Conservation (phyloP, 2,888 invertebrate species). For the Trypoxylon attenuatum region DNA sequence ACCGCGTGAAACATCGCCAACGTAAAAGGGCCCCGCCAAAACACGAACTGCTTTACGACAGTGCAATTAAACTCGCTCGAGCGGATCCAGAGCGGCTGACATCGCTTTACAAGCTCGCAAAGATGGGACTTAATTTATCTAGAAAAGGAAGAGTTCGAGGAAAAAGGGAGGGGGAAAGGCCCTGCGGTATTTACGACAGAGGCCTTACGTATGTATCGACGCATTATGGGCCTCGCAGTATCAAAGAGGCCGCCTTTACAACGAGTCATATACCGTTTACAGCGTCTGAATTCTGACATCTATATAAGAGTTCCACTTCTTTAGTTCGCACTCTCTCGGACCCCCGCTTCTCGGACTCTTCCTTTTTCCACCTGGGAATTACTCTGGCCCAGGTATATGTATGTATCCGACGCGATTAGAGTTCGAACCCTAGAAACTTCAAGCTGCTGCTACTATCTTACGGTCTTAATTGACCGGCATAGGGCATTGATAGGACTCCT, state of each 20-base stretch:
- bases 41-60: slow-evolving; percentile 52
- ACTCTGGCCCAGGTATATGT: no score
- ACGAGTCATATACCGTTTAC: slow-evolving; percentile 69
- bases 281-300: slow-evolving; percentile 70
- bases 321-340: slow-evolving; percentile 27
- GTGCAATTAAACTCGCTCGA: slow-evolving; percentile 56
- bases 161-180: slow-evolving; percentile 27
- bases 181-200: slow-evolving; percentile 68
- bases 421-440: no score
- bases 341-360: background rate
- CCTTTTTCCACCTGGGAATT: no score
- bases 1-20: no score
- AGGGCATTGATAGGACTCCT: no score
- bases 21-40: no score
- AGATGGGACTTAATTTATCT: slow-evolving; percentile 52
- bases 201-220: slow-evolving; percentile 55
- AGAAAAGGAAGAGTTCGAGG: slow-evolving; percentile 35
- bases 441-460: no score
- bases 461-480: no score
- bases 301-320: slow-evolving; percentile 59
- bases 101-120: slow-evolving; percentile 34
- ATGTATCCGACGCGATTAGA: no score
- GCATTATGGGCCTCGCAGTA: slow-evolving; percentile 54
- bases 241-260: slow-evolving; percentile 71
- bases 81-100: slow-evolving; percentile 36